Conservation (phyloP, 2,888 invertebrate genomes). For the Globia sparganii region DNA sequence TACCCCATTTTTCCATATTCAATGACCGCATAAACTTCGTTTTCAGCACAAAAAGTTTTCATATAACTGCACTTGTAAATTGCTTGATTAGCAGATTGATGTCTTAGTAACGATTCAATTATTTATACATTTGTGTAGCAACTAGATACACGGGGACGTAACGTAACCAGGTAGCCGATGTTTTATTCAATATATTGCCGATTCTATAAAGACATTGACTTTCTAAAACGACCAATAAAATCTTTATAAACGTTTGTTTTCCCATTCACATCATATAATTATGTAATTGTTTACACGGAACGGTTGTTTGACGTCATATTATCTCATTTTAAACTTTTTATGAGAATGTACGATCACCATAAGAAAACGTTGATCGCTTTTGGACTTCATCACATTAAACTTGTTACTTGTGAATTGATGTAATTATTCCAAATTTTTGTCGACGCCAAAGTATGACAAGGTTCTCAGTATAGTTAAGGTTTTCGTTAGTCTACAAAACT, state of each 20-base stretch:
- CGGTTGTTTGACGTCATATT: neutral
- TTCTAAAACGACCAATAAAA: constrained; percentile 40
- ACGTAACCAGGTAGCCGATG: constrained; percentile 42
- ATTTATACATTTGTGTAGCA: constrained; percentile 33
- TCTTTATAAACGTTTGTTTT: constrained; percentile 27
- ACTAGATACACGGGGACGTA: constrained; percentile 34
- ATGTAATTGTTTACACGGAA: constrained; percentile 12
- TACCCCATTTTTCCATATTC: neutral
- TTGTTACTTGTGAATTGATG: neutral
- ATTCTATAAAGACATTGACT: constrained; percentile 42
- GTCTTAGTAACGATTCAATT: constrained; percentile 34
- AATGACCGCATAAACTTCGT: neutral
- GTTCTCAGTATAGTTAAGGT: too few relatives aligned
- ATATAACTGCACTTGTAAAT: constrained; percentile 8
- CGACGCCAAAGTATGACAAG: neutral
- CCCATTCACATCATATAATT: constrained; percentile 12
- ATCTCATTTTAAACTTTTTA: neutral
- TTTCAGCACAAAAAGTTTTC: constrained; percentile 6
- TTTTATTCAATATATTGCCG: constrained; percentile 47
- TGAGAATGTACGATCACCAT: neutral
- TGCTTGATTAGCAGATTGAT: constrained; percentile 36
- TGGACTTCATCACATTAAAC: neutral
- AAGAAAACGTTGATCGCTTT: neutral
- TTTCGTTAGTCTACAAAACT: neutral
- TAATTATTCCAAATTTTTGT: neutral